Conservation (phyloP, 2,113 vertebrate species). For the Amphilophus citrinellus region DNA sequence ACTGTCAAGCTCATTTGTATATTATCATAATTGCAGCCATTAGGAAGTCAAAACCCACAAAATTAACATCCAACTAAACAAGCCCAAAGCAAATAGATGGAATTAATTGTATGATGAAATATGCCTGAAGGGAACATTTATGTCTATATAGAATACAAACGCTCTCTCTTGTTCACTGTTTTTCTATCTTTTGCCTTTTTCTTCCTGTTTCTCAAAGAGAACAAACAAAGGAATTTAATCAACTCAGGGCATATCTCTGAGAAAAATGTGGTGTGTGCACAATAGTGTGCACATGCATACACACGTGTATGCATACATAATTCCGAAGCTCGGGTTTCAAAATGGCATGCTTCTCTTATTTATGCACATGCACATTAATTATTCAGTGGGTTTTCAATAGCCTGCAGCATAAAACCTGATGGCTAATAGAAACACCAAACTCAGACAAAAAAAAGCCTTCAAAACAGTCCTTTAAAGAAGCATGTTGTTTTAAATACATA, state of each 20-base stretch:
- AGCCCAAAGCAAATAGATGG: slow-evolving; percentile 9
- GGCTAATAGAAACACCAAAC: slow-evolving; percentile 17
- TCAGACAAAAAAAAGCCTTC: neutral
- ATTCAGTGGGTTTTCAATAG: slow-evolving; percentile 40
- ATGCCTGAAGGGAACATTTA: slow-evolving; percentile 16
- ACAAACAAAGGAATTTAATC: neutral
- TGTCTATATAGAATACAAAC: neutral
- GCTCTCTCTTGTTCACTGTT: neutral
- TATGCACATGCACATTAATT: slow-evolving; percentile 27
- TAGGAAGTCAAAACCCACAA: slow-evolving; percentile 28
- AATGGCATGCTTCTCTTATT: slow-evolving; percentile 34
- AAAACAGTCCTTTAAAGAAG: neutral
- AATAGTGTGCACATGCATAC: neutral
- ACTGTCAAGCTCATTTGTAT: neutral
- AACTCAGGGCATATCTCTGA: neutral
- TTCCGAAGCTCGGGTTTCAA: slow-evolving; percentile 17
- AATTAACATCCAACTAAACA: slow-evolving; percentile 47
- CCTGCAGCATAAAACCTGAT: slow-evolving; percentile 6
- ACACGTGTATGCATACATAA: neutral
- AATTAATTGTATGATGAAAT: slow-evolving; percentile 20
- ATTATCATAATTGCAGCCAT: slow-evolving; percentile 56
- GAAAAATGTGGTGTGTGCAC: neutral
- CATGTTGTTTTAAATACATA: neutral
- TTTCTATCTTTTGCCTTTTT: neutral
- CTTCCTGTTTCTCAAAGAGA: neutral